These are phyloP conservation scores for Illadopsis cleaveri DNA, from an alignment of 2,113 vertebrate genomes.

Conservation along the genomic window DNA sequence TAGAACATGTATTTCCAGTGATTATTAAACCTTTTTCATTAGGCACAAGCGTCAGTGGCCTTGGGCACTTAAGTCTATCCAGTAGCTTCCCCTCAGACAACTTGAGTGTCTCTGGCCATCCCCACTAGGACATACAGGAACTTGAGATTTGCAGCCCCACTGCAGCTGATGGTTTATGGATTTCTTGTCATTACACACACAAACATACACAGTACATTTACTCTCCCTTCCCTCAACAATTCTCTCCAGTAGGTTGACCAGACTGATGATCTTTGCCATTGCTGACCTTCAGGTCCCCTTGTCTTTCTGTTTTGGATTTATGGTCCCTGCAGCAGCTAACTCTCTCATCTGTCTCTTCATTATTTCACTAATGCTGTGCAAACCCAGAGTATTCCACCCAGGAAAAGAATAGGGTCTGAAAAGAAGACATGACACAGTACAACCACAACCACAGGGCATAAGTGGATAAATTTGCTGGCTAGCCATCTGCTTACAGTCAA, in stretches of 20 bases:
- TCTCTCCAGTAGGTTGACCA: neutral
- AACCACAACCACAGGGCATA: neutral
- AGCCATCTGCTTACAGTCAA: neutral
- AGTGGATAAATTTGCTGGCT: neutral
- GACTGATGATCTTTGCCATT: neutral
- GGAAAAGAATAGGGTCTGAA: neutral
- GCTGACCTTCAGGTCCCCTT: neutral
- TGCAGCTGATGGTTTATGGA: neutral
- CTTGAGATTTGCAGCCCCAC: neutral
- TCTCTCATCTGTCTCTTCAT: neutral
- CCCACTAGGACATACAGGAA: neutral
- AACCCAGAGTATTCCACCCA: neutral
- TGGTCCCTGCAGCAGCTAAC: neutral
- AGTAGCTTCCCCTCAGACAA: neutral
- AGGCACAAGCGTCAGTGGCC: neutral
- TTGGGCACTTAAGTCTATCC: neutral
- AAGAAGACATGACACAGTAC: neutral
- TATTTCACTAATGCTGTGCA: neutral
- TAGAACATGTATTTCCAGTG: neutral
- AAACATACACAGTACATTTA: rapidly evolving
- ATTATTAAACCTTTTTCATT: neutral
- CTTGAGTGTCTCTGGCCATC: neutral
- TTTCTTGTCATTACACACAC: neutral
- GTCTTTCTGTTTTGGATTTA: neutral
- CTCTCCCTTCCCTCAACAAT: rapidly evolving